Base-by-base conservation (phyloP, 2,113 vertebrate genomes). In the Setophaga coronata region DNA sequence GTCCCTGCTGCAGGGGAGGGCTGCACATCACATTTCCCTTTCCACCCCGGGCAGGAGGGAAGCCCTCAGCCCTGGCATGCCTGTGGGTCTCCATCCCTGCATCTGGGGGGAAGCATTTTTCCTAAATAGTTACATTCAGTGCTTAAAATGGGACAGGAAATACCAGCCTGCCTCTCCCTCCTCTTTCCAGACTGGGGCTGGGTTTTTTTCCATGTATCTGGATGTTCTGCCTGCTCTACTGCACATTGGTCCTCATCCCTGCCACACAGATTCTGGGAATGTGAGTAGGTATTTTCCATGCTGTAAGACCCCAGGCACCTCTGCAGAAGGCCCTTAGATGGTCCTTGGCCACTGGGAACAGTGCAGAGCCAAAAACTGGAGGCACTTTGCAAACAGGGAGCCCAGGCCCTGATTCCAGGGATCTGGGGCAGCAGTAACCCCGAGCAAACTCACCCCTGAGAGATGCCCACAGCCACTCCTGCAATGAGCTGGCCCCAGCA, bases 361-460 rank as follows among this genome's bases (percentile, higher is more conserved):
- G 26, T 2, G 15, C 16, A 40, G 42, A 42, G 13, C 8, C 38
- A 71, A 51, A 96, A 57, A 43, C 10, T 14, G 16, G 16, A 71
- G 47, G 47, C 7, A 2, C 7, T 74, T 78, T 58, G 21, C 56
- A 47, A 81, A 64, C 3, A n/a, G 21, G 17, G 24, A 89, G 21
- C 24, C 19, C 57, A 20, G 40, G 16, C n/a, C 67, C 21, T 1
- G 0, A 8, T 18, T 21, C 20, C 4, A 1, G 58, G 33, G 50
- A 20, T n/a, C 17, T 2, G 31, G 40, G 20, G 34, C 40, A 40
- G 62, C 7, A 4, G 28, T 23, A 42, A 62, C 28, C 2, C 6
- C n/a, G 87, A 79, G 20, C 7, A 69, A 61, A 62, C 11, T 57
- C 0, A 0, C 2, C 56, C 42, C 34, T 0, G 0, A 9, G 83